Base-by-base conservation (phyloP, 2,113 vertebrate species). In the Tamias sibiricus region DNA sequence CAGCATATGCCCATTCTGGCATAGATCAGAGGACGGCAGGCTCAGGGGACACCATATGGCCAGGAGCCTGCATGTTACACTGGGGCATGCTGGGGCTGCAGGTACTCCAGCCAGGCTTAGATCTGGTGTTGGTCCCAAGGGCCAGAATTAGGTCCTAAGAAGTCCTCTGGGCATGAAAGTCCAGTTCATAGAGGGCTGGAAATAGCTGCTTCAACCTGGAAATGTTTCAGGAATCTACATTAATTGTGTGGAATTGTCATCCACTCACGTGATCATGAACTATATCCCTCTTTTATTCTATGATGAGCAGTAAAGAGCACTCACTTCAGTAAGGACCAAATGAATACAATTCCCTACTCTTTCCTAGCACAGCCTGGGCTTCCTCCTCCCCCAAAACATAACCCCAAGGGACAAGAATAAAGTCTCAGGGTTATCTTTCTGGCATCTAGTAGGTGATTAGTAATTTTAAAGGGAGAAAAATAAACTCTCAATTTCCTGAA, bases 1-100 rank as follows among this genome's bases (percentile, higher is more conserved):
- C 24, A 91, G 95, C 95, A 96, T 89, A 94, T 92, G 97, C 94
- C 92, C 49, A 19, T 69, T 86, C 95, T 95, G 96, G 90, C 94
- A 47, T 4, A 95, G 95, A 85, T 37, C 62, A 74, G 92, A 96
- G 87, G 90, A 72, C 0, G 0, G 75, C 47, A 68, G 91, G 44
- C 88, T 86, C 91, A 16, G 91, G 93, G 95, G 80, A 92, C 28
- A 14, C 87, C 95, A 92, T 54, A 79, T 95, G 97, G 97, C 77
- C 62, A 49, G 59, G 44, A 66, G 72, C 87, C 57, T 79, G 92
- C 76, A 3, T 28, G 37, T 62, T 69, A 57, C 94, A 35, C 62
- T 66, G 40, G 81, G 81, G 13, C 32, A 3, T 76, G 62, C 76
- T 49, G 66, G 76, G 69, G 24, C 72, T 85, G 68, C 74, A 37